phyloP scores from a whole-genome alignment of 1,140 invertebrate species.

The Drosophila mayri region DNA sequence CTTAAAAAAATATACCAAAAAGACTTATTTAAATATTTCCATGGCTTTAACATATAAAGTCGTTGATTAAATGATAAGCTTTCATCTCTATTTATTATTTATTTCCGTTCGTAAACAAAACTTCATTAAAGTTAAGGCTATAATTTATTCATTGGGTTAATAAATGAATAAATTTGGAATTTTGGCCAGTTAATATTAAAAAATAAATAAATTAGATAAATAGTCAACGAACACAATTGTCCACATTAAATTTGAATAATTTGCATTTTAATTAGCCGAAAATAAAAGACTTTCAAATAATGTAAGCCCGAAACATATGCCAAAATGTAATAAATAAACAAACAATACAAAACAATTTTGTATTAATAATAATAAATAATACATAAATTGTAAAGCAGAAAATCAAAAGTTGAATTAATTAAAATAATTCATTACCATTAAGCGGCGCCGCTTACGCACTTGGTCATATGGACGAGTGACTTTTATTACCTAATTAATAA shows the following conservation, averaged over 20 bases:
- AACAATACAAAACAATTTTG: no score
- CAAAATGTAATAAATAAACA: background rate
- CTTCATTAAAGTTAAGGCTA: no score
- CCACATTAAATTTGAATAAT: background rate
- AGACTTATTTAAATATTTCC: no score
- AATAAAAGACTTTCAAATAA: background rate
- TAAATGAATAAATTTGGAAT: no score
- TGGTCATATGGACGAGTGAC: conserved; percentile 25
- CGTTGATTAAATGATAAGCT: no score
- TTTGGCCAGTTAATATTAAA: background rate
- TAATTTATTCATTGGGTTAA: no score
- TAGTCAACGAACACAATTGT: background rate
- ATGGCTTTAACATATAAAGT: no score
- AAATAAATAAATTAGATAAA: background rate
- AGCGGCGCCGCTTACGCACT: conserved; percentile 34
- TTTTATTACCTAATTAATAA: conserved; percentile 56
- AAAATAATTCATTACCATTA: conserved; percentile 23
- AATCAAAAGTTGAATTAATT: conserved; percentile 31
- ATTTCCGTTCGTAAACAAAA: no score
- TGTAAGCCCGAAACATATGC: background rate
- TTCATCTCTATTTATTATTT: no score
- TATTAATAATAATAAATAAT: background rate
- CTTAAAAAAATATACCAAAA: no score
- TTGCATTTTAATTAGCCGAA: background rate
- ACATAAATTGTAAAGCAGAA: background rate